A percentile compares a stretch with the other conserved stretches of the same genome.
phyloP scores from a whole-genome alignment of 1,140 invertebrate species.

The Schlechtendalia chinensis region DNA sequence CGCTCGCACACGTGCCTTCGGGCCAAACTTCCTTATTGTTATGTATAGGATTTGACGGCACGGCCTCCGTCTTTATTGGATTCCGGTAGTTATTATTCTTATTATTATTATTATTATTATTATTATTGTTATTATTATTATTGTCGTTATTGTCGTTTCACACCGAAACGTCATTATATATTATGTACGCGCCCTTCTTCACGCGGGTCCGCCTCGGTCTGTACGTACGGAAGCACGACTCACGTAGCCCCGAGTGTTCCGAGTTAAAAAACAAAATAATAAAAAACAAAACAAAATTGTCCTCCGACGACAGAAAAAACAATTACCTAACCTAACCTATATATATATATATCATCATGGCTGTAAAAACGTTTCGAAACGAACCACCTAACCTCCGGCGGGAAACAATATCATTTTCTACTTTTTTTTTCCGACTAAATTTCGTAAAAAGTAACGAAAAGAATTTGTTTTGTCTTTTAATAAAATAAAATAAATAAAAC shows the following conservation, averaged over 20 bases:
- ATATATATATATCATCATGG: no score
- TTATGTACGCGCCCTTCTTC: background rate
- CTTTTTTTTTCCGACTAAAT: no score
- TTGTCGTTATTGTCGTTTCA: constrained; percentile 13
- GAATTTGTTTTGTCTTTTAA: no score
- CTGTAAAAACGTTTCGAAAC: background rate
- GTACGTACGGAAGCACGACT: background rate
- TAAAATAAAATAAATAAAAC: no score
- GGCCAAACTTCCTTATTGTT: constrained; percentile 47
- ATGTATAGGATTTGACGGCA: constrained; percentile 34
- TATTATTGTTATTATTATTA: constrained; percentile 36
- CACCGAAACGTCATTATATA: constrained; percentile 5
- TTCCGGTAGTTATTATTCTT: constrained; percentile 30
- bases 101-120: constrained; percentile 24
- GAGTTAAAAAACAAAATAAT: no score
- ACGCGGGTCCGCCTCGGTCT: background rate
- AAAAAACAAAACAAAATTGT: background rate
- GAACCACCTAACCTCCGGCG: background rate
- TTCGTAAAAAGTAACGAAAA: no score
- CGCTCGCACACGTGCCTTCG: background rate
- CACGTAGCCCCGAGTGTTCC: background rate
- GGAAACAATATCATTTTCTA: no score
- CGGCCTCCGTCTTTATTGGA: constrained; percentile 26
- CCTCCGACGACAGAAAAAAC: background rate
- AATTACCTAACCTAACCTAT: background rate